Base-by-base conservation (phyloP, 2,797 vertebrate species). In the Graptemys geographica region DNA sequence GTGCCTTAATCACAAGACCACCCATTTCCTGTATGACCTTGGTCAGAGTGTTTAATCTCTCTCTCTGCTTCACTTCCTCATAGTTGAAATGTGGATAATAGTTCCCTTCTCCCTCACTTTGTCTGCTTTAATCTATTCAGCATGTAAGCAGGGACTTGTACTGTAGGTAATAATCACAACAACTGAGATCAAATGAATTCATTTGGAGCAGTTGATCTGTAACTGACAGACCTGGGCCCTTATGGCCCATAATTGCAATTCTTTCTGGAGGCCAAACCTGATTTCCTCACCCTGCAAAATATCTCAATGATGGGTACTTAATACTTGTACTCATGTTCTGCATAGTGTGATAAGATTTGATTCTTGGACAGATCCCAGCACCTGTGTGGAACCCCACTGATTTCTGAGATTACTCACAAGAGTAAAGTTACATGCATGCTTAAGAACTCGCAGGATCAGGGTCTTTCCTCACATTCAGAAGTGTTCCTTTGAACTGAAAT, bases 401-500 rank as follows among this genome's bases (percentile, higher is more conserved):
- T 51, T 79, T 78, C 3, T 0, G 1, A 6, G 25, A 16, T 55
- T 8, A 4, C 11, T 13, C 1, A 11, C 28, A 55, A 11, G 84
- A 19, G 27, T 11, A 56, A 31, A 8, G n/a, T 4, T 65, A 84
- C 62, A 83, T 16, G 11, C 18, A 62, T 78, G 0, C 0, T 0
- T 37, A n/a, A 21, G 1, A 0, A 3, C 1, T 0, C 23, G 37
- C 37, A 49, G 25, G 7, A 21, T 0, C 1, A 9, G 8, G 6
- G 88, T 16, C 56, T 0, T 83, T 23, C 87, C 86, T 44, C 0
- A 0, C 1, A 11, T 7, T 79, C n/a, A 3, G 1, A 11, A 0
- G 0, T 2, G 62, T 7, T 51, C 57, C 51, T 8, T 95, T 6
- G 92, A 95, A 98, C 82, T 44, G 86, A 98, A 87, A 95, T 88